Base-by-base conservation (phyloP, 2,797 vertebrate species). In the Glossophaga mutica region DNA sequence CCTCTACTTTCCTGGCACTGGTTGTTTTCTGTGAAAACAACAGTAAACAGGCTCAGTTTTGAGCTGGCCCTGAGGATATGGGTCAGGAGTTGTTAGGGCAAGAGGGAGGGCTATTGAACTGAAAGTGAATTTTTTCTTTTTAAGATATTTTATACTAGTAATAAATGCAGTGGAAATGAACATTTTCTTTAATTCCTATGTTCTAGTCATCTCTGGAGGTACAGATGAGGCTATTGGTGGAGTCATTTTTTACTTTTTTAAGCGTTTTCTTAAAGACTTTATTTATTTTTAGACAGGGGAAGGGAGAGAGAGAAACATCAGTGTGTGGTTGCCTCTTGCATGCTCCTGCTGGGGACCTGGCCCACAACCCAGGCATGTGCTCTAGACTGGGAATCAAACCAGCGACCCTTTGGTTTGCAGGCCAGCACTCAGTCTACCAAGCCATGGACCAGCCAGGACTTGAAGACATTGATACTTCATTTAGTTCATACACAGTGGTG, bases 1-100 rank as follows among this genome's bases (percentile, higher is more conserved):
- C 74, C 90, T 57, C 93, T 32, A 15, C 55, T 42, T 37, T 73
- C 68, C 78, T 95, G 87, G 77, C 68, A 44, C 86, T 96, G 78
- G 86, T 86, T 92, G 97, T 97, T 97, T 98, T 98, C 97, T 97
- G 94, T 97, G 96, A 98, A 98, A 97, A 97, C 94, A 0, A 37
- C 88, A 71, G 89, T 96, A 91, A 87, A 71, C 48, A 65, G 76
- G 71, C 68, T 92, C 74, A 8, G 90, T 96, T 94, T 71, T 92
- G 77, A 95, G 70, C 88, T 81, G 81, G 32, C 77, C 95, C 90
- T 74, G 70, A 73, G 62, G 86, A 95, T 86, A 16, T 88, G 85
- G 88, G 76, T 89, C 86, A 94, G 95, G 78, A 89, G 59, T 71
- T 94, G 70, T 87, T 32, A 67, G 83, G 85, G 85, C 81, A 94